phyloP scores from a whole-genome alignment of 2,113 vertebrate species.

The Poecilia latipinna region DNA sequence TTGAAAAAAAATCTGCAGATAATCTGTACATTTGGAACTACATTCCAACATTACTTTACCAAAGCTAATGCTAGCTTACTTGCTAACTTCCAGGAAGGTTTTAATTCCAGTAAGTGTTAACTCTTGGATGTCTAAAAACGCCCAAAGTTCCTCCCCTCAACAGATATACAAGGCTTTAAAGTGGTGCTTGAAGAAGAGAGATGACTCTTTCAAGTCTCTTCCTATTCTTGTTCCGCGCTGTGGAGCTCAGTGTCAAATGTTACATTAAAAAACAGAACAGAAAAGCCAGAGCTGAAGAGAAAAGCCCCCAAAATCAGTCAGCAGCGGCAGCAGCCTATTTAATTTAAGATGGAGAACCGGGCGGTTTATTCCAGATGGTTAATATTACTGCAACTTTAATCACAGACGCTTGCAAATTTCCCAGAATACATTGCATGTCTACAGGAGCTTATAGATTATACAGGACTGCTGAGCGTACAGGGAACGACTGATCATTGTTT shows the following conservation, averaged over 20 bases:
- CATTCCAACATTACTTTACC: no score
- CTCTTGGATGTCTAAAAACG: no score
- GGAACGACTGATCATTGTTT: not conserved
- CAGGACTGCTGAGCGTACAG: not conserved
- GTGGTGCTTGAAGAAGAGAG: not conserved
- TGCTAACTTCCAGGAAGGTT: no score
- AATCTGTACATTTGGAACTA: no score
- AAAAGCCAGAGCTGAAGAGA: not conserved
- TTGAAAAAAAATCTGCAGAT: no score
- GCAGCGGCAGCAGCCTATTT: not conserved
- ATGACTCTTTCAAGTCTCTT: not conserved
- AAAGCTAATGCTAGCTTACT: no score
- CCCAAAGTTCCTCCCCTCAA: no score
- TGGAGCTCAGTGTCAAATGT: not conserved
- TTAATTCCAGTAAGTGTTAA: no score
- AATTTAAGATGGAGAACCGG: not conserved
- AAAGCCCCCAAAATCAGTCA: not conserved
- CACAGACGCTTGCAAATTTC: not conserved
- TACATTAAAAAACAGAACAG: not conserved
- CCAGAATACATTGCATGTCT: not conserved
- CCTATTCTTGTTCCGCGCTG: not conserved
- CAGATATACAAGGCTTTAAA: no score
- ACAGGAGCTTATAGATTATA: not conserved
- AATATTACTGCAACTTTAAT: not conserved
- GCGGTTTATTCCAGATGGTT: not conserved